These are phyloP conservation scores for Ooceraea biroi DNA, from an alignment of 1,140 invertebrate species.

Conservation along the genomic window DNA sequence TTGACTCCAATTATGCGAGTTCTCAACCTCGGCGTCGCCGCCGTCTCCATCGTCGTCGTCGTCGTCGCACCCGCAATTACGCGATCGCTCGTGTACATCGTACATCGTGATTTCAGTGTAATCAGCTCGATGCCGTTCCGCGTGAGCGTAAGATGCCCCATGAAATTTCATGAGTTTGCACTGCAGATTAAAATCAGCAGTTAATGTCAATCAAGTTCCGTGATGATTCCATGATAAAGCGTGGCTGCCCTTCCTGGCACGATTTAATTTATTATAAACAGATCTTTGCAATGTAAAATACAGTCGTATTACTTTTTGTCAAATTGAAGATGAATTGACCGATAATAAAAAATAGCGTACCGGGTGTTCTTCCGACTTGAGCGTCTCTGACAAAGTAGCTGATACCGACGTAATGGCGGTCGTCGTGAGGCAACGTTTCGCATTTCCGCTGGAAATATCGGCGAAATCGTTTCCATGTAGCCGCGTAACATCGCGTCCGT, in stretches of 20 bases:
- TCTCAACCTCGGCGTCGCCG: slow-evolving; percentile 74
- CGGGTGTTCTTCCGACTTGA: background rate
- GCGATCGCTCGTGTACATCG: slow-evolving; percentile 9
- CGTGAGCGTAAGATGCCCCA: too few relatives aligned
- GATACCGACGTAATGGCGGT: slow-evolving; percentile 3
- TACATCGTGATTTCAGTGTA: background rate
- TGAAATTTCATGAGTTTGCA: background rate
- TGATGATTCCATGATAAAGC: background rate
- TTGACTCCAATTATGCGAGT: slow-evolving; percentile 81
- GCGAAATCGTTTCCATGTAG: slow-evolving; percentile 42
- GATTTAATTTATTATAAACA: background rate
- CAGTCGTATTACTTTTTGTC: background rate
- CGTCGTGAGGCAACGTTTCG: slow-evolving; percentile 21
- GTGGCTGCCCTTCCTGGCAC: background rate
- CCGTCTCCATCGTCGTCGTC: background rate
- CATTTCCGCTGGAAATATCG: slow-evolving; percentile 38
- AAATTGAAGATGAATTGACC: background rate
- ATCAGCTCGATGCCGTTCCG: background rate
- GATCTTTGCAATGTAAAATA: background rate
- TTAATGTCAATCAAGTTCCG: background rate
- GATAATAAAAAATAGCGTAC: background rate
- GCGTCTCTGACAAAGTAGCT: background rate
- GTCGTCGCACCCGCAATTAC: slow-evolving; percentile 37
- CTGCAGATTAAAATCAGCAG: background rate
- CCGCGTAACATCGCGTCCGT: slow-evolving; percentile 38